Evolutionary conservation across 2,113 vertebrate genomes (phyloP), one percentile per base, ranked within the genome.

Genomic region (Chlamydotis undulata): DNA sequence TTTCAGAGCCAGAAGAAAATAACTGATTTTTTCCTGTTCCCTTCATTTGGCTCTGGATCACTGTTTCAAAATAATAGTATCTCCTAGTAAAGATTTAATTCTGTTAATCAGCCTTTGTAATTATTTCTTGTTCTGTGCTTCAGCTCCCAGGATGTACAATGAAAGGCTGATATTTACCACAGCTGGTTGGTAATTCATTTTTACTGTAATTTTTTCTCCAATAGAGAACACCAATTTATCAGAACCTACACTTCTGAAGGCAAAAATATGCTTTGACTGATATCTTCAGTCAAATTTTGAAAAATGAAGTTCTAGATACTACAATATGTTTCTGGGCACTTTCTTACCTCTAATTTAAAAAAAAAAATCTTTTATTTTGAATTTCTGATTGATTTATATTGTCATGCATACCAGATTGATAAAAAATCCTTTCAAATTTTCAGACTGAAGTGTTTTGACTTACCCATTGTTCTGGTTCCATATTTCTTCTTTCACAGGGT

Each of bases 371-470:
- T 55, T n/a, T 24, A 6, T 57, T 81, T 93, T 87, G 24, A 82
- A 14, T 75, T 81, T 87, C 35, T 92, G 65, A 79, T 87, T 53
- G 50, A 88, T 93, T 92, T 67, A 28, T 63, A 31, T 43, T 63
- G 21, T 14, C 57, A 49, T 35, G 4, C 17, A 43, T 76, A 52
- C 7, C 19, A 83, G 35, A 88, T 76, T 92, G 76, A 88, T 73
- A 56, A 12, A 4, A 88, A 88, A 79, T 60, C 11, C 25, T 79
- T 85, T 70, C 33, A 35, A 5, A 68, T 71, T 86, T 79, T 80
- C 29, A 59, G 70, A 78, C 3, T 31, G 28, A 64, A 82, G 47
- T 60, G 7, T 75, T 90, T 86, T 86, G 61, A 76, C 63, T 80
- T 53, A 47, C 2, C 2, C 9, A 75, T 83, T 35, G 35, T 35